A percentile compares a stretch with the other conserved stretches of the same genome.
Conservation (phyloP, 2,888 invertebrate species). For the Andrena fulva region DNA sequence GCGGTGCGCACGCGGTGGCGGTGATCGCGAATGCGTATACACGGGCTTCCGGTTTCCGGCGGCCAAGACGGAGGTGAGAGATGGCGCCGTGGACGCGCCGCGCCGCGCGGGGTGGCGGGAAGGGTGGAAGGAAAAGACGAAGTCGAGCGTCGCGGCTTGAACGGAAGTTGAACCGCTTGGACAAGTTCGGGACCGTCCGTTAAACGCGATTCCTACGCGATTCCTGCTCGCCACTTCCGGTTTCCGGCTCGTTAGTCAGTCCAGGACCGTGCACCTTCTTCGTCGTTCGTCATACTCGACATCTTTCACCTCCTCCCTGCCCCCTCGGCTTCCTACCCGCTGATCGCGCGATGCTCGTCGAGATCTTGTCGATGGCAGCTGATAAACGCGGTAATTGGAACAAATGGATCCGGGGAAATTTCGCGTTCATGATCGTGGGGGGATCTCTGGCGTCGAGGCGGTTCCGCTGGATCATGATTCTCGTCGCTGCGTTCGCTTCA, state of each 20-base stretch:
- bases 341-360: conserved; percentile 9
- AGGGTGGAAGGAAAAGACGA: conserved; percentile 29
- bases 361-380: background rate
- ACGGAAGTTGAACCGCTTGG: conserved; percentile 74
- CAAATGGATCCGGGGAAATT: no score
- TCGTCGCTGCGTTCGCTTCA: no score
- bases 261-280: conserved; percentile 65
- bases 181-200: conserved; percentile 73
- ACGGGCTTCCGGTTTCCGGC: conserved; percentile 73
- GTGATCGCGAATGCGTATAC: conserved; percentile 72
- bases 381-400: conserved; percentile 3
- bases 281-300: conserved; percentile 63
- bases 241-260: conserved; percentile 74
- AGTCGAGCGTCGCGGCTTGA: conserved; percentile 53
- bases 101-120: conserved; percentile 3
- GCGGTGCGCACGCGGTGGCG: conserved; percentile 42
- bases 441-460: no score
- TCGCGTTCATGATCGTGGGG: no score
- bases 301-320: conserved; percentile 38
- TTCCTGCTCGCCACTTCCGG: conserved; percentile 70
- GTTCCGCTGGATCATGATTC: no score
- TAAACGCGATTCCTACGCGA: conserved; percentile 69
- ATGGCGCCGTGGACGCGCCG: conserved; percentile 15
- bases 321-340: conserved; percentile 1
- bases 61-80: conserved; percentile 33